phyloP scores from a whole-genome alignment of 2,797 vertebrate genomes.

The Microcaecilia unicolor region DNA sequence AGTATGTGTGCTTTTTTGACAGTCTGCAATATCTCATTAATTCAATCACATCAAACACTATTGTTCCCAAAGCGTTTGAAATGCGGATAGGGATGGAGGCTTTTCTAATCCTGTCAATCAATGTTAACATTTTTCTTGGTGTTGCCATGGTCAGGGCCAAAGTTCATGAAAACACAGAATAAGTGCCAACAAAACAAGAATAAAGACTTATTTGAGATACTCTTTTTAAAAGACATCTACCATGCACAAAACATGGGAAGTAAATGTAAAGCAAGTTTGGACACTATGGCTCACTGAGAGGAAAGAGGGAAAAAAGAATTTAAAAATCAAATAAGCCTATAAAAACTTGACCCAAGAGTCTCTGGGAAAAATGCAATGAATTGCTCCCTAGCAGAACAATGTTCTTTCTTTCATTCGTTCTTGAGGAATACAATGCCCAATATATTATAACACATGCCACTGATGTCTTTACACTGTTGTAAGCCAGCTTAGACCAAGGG shows the following conservation, averaged over 20 bases:
- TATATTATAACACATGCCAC: conserved; percentile 89
- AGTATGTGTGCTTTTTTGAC: conserved; percentile 99
- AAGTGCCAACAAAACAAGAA: conserved; percentile 97
- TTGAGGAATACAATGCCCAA: conserved; percentile 77
- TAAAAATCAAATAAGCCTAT: conserved; percentile 94
- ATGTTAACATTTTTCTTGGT: conserved; percentile 95
- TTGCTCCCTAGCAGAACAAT: conserved; percentile 80
- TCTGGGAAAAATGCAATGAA: conserved; percentile 98
- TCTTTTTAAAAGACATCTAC: conserved; percentile 96
- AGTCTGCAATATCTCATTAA: conserved; percentile 98
- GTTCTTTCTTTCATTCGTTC: conserved; percentile 75
- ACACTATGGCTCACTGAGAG: conserved; percentile 80
- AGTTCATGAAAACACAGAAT: conserved; percentile 99
- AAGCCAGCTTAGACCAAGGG: conserved; percentile 65
- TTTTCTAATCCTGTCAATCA: conserved; percentile 99
- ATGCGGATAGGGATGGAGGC: conserved; percentile 87
- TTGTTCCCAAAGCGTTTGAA: conserved; percentile 99
- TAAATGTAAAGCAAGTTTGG: conserved; percentile 97
- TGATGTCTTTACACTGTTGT: conserved; percentile 65
- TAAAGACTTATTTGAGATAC: conserved; percentile 96
- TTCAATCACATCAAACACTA: conserved; percentile 97
- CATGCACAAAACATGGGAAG: conserved; percentile 94
- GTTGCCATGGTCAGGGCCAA: conserved; percentile 98
- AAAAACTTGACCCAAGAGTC: conserved; percentile 96
- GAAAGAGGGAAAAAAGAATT: conserved; percentile 77